Base-by-base conservation (phyloP, 2,888 invertebrate genomes). In the Macropis europaea region DNA sequence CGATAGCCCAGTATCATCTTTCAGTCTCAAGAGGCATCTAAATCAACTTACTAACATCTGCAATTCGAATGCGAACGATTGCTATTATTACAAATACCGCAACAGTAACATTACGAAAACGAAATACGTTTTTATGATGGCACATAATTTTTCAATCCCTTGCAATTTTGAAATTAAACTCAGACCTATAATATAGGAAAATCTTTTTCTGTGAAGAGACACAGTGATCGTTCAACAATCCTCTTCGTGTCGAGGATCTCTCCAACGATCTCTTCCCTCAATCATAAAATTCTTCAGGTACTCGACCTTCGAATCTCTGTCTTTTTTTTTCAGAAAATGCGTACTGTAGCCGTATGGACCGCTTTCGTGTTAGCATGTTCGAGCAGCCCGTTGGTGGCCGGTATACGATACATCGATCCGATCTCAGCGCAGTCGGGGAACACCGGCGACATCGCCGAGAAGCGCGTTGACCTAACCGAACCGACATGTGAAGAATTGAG, bases 401-500 rank as follows among this genome's bases (percentile, higher is more conserved):
- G 81, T 59, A 79, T 71, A 53, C 83, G 81, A 66, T 83, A 84
- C 77, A 80, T 81, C 34, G 84, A 82, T 74, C 82, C 81, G 19
- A 56, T 67, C 42, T 56, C 68, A 19, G 32, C 53, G 56, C 77
- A 63, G 38, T 43, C 59, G n/a, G 64, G 70, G 66, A 76, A n/a
- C 62, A 74, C 63, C 47, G 54, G 54, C 42, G 73, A 72, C 36
- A 45, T 80, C 42, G 63, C 48, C 28, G 76, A 79, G 53, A 87
- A 85, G 70, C 84, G 87, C 5, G 74, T 82, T n/a, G 85, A 83
- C 57, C 84, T 86, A 66, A 92, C 93, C 32, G 97, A 97, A 86
- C 97, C 97, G 0, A 94, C 94, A 54, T 97, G 97, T 89, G 96
- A 97, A 79, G 95, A 97, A 87, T 92, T 97, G 50, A 94, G 96